Conservation (phyloP, 2,113 vertebrate species). For the Tricholaema leucomelas region DNA sequence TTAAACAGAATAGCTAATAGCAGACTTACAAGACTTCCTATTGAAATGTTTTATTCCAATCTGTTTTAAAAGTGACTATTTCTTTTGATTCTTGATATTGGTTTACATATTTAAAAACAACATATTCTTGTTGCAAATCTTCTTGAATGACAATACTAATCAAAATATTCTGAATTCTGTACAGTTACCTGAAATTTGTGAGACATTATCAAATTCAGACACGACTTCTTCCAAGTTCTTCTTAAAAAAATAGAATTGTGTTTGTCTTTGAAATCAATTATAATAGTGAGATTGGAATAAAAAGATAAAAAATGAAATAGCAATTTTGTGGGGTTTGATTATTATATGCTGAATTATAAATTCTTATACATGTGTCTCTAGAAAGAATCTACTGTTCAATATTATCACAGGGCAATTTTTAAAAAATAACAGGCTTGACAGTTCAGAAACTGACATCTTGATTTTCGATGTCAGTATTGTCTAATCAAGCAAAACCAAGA, state of each 20-base stretch:
- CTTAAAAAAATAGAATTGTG: neutral
- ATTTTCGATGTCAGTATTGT: neutral
- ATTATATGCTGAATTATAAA: neutral
- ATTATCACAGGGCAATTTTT: neutral
- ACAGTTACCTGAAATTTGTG: neutral
- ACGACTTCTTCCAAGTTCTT: neutral
- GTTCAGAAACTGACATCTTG: neutral
- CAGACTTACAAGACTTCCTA: neutral
- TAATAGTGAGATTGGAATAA: neutral
- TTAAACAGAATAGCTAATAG: neutral
- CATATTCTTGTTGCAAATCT: neutral
- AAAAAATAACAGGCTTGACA: neutral
- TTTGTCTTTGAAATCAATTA: neutral
- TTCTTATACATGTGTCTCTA: neutral
- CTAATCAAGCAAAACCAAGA: neutral
- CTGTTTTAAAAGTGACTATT: fast-evolving
- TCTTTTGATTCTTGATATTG: neutral
- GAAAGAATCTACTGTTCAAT: neutral
- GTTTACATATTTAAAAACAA: neutral
- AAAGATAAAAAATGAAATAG: neutral
- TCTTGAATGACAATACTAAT: neutral
- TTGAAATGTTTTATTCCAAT: neutral
- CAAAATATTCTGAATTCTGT: neutral
- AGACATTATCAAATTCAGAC: neutral
- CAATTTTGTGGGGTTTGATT: neutral